Conservation (phyloP, 2,113 vertebrate species). For the Zonotrichia leucophrys region DNA sequence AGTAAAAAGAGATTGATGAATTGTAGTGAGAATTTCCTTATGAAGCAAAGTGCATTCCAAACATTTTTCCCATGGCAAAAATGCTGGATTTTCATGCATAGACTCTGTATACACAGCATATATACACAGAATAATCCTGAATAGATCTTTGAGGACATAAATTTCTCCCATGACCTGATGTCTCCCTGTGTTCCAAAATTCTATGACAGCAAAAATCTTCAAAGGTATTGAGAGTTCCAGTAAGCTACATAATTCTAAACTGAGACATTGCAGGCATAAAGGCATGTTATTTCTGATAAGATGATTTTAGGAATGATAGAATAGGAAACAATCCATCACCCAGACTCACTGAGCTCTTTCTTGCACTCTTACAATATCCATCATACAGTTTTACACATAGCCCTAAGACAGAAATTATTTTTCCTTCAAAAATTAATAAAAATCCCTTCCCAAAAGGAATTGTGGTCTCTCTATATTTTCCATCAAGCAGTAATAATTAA, state of each 20-base stretch:
- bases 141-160: not conserved
- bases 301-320: not conserved
- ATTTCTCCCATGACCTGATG: not conserved
- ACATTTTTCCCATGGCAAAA: slow-evolving; percentile 61
- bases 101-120: not conserved
- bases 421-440: not conserved
- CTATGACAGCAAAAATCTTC: not conserved
- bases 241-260: not conserved
- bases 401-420: not conserved
- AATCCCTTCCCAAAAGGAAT: not conserved
- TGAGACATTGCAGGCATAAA: not conserved
- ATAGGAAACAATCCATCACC: not conserved
- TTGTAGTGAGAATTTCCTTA: not conserved
- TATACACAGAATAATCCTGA: not conserved
- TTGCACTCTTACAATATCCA: not conserved
- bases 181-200: not conserved
- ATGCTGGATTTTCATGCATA: slow-evolving; percentile 4
- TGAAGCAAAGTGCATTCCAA: slow-evolving; percentile 34
- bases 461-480: not conserved
- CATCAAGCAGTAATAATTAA: not conserved
- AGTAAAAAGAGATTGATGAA: not conserved
- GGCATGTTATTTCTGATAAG: not conserved
- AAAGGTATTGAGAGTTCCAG: not conserved
- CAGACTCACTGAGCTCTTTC: not conserved
- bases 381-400: not conserved